A percentile compares a stretch with the other conserved stretches of the same genome.
phyloP scores from a whole-genome alignment of 2,797 vertebrate species.

The Acridotheres tristis region DNA sequence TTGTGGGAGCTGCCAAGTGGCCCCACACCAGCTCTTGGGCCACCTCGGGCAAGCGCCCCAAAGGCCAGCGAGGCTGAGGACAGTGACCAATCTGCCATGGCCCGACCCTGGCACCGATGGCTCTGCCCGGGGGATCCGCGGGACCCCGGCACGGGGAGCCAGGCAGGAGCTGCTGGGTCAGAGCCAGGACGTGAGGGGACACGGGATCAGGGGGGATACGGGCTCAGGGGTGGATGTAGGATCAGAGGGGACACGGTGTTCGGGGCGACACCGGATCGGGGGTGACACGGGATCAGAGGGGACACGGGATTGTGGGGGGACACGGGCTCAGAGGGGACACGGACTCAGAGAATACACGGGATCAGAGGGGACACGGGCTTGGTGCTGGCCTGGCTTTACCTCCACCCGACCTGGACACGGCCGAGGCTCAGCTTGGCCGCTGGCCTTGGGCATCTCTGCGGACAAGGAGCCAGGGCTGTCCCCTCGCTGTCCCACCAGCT shows the following conservation, averaged over 20 bases:
- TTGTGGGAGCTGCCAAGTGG: background rate
- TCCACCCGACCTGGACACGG: accelerated
- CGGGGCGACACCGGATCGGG: background rate
- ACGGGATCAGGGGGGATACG: background rate
- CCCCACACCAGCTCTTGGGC: accelerated
- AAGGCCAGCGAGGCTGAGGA: background rate
- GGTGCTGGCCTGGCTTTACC: background rate
- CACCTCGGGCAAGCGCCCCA: background rate
- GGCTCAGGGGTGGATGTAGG: too few relatives aligned
- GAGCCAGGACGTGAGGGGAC: background rate
- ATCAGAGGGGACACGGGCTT: too few relatives aligned
- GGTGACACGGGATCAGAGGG: background rate
- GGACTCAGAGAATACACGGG: background rate
- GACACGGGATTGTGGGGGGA: background rate
- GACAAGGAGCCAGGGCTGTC: background rate
- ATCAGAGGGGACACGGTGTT: too few relatives aligned
- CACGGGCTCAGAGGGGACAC: background rate
- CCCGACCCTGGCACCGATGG: too few relatives aligned
- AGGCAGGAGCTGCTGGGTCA: background rate
- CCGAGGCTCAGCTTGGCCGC: background rate
- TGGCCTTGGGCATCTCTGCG: background rate
- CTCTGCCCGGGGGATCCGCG: accelerated
- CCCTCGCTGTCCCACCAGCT: background rate
- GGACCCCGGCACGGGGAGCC: background rate
- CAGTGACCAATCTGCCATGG: accelerated